Evolutionary conservation across 2,888 invertebrate species (phyloP).

Genomic region (Latheticus oryzae): DNA sequence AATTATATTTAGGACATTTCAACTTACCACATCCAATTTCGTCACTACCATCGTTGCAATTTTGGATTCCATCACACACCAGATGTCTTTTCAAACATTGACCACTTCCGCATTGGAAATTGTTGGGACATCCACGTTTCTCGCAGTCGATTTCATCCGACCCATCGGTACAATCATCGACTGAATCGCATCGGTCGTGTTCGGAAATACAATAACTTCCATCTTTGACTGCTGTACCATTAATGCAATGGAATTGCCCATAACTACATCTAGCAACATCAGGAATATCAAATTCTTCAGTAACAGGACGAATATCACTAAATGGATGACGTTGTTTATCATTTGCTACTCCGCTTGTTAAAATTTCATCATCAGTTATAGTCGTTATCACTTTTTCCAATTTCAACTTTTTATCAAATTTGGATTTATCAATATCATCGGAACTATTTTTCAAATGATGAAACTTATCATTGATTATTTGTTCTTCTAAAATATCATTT

Average conservation of each 20-base stretch:
- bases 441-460: conserved; percentile 37
- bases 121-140: conserved; percentile 70
- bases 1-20: not conserved
- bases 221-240: conserved; percentile 70
- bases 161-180: conserved; percentile 72
- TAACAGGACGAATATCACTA: conserved; percentile 58
- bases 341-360: conserved; percentile 32
- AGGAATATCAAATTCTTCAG: conserved; percentile 57
- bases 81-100: conserved; percentile 71
- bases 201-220: conserved; percentile 70
- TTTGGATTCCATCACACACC: conserved; percentile 73
- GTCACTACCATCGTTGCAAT: conserved; percentile 73
- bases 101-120: conserved; percentile 71
- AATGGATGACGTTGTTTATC: conserved; percentile 21
- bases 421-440: conserved; percentile 41
- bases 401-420: conserved; percentile 59
- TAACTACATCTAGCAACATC: conserved; percentile 69
- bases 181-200: conserved; percentile 69
- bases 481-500: conserved; percentile 57
- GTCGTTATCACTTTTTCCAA: conserved; percentile 59
- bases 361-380: conserved; percentile 18
- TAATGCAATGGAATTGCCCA: conserved; percentile 71
- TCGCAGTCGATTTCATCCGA: conserved; percentile 72
- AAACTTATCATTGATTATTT: conserved; percentile 55
- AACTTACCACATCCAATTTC: conserved; percentile 69